Conservation (phyloP, 2,888 invertebrate genomes). For the Pimpla rufipes region DNA sequence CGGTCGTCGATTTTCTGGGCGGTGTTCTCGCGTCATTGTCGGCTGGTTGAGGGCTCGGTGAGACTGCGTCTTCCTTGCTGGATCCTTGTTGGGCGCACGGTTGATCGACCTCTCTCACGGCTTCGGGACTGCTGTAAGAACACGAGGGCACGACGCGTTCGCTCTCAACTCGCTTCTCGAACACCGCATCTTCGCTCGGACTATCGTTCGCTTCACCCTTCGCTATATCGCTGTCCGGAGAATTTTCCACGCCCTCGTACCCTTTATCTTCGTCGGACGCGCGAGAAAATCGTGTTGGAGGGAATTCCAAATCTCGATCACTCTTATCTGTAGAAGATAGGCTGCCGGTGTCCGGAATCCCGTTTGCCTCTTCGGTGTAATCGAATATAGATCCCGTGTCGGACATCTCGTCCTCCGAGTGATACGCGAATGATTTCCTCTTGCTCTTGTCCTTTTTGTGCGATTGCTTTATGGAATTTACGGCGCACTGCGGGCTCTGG, state of each 20-base stretch:
- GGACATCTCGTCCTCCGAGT: constrained; percentile 74
- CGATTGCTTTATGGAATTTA: constrained; percentile 71
- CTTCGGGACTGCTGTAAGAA: background rate
- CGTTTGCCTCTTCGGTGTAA: constrained; percentile 57
- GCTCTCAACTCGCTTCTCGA: background rate
- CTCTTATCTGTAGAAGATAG: constrained; percentile 24
- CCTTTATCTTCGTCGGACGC: constrained; percentile 44
- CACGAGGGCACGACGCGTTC: background rate
- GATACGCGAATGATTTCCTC: constrained; percentile 58
- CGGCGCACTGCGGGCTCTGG: constrained; percentile 71
- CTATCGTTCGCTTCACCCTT: background rate
- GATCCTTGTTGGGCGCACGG: background rate
- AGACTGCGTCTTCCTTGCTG: background rate
- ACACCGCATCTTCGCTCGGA: background rate
- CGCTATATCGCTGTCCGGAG: background rate
- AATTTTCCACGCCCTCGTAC: constrained; percentile 35
- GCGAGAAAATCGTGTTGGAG: constrained; percentile 9
- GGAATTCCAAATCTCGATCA: constrained; percentile 38
- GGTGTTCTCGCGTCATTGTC: background rate
- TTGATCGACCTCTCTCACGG: background rate
- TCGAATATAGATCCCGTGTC: constrained; percentile 75
- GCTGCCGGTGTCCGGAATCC: background rate
- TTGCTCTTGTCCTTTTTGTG: constrained; percentile 73
- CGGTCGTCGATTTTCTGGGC: constrained; percentile 23
- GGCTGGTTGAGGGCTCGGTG: background rate